These are phyloP conservation scores for Hydrolagus colliei DNA, from an alignment of 2,797 vertebrate species.

Conservation along the genomic window DNA sequence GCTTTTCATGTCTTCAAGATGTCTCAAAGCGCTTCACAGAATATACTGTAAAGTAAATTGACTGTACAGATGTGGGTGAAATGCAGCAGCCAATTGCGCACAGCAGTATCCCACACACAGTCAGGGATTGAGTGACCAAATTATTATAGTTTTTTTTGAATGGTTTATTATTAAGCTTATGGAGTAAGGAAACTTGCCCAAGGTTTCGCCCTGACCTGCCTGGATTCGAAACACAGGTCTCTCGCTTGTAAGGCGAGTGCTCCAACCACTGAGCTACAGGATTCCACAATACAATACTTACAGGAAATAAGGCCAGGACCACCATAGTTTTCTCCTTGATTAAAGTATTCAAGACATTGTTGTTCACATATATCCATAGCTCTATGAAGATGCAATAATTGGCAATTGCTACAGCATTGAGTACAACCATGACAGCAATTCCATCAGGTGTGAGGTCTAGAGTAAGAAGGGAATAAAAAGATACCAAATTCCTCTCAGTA, in stretches of 20 bases:
- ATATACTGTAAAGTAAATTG: no score
- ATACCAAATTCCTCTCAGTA: background rate
- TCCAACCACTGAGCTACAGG: no score
- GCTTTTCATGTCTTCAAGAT: no score
- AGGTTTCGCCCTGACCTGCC: no score
- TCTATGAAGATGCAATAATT: constrained; percentile 34
- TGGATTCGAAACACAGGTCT: no score
- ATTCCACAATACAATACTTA: background rate
- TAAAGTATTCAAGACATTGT: constrained; percentile 14
- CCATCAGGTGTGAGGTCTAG: constrained; percentile 16
- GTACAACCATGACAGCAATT: background rate
- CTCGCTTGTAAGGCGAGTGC: no score
- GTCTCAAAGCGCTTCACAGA: no score
- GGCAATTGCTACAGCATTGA: constrained; percentile 27
- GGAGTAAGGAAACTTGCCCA: no score
- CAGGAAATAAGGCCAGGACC: constrained; percentile 33
- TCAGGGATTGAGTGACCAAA: background rate
- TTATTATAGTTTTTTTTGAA: background rate
- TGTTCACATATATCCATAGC: constrained; percentile 31
- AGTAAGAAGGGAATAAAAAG: constrained; percentile 6
- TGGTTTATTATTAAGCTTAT: background rate
- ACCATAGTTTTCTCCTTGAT: constrained; percentile 31
- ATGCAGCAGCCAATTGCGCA: no score
- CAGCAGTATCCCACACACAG: no score
- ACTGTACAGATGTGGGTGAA: no score